Evolutionary conservation across 2,113 vertebrate genomes (phyloP), one percentile per base, ranked within the genome.

Genomic region (Rallus limicola): DNA sequence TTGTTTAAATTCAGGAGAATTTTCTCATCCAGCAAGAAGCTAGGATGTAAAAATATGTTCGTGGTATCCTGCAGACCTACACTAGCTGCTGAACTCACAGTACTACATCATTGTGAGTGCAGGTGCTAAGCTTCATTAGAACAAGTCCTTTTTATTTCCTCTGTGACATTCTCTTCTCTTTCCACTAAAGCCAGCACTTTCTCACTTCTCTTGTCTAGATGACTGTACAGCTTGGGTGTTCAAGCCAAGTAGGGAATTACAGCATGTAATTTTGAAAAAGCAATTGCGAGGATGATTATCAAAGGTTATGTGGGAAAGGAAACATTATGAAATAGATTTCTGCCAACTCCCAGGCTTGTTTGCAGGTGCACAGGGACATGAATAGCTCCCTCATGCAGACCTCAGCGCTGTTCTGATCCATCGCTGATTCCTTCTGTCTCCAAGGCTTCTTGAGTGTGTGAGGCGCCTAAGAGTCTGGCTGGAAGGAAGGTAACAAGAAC

Each of bases 201-300:
- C 64, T 88, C 79, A 71, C 24, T 90, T 93, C 63, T n/a, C 50
- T 86, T 68, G 71, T 63, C 85, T 92, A 38, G 46, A 80, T 67
- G 64, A 58, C 68, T 77, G 36, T 62, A 88, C 8, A 50, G 65
- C 33, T 82, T 91, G 58, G 65, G 53, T 86, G 42, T 58, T 91
- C 76, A 83, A 93, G 34, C 24, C 82, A 88, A 94, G 20, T 18
- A 74, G 60, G 28, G 58, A 92, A 94, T 88, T 94, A 38, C 18
- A 91, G 31, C 79, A 86, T 52, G 86, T 86, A 92, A 94, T 90
- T 93, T 70, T 88, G 38, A 64, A 81, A 95, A 78, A 90, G 55
- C n/a, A 90, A n/a, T 67, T 74, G 75, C 31, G 23, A 92, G 21
- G 29, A 71, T 90, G 59, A 93, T 87, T 93, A 90, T 64, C n/a